Base-by-base conservation (phyloP, 2,113 vertebrate genomes). In the Cynopterus brachyotis region DNA sequence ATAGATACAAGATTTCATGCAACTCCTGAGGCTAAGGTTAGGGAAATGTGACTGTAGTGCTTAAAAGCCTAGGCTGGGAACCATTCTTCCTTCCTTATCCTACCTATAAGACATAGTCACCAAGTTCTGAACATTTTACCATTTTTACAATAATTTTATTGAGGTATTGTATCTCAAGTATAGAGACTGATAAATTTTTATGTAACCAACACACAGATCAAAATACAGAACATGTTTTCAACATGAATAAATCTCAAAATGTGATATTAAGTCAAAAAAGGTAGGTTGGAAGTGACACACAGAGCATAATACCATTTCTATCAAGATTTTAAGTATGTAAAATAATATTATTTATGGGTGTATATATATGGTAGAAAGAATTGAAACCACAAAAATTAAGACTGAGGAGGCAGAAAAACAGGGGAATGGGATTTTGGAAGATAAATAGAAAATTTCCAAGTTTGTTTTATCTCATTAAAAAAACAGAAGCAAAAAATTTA, bases 301-400 rank as follows among this genome's bases (percentile, higher is more conserved):
- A 82, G 53, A 50, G 50, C 64, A 91, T 72, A 30, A 45, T 57
- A 67, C 3, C 19, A 79, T 84, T 78, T 80, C 80, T n/a, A 50
- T 64, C 47, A 87, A 79, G 5, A 72, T 82, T 91, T 92, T 92
- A 92, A 81, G 26, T 9, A 70, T 69, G 57, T 4, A 80, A 94
- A 94, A 80, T 50, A 80, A 45, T 92, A 53, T 47, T 62, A 53
- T 32, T 81, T 24, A 50, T 55, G 11, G 2, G 8, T 42, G n/a
- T 32, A 1, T 53, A 6, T 50, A 76, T 28, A 50, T 73, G 59
- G 32, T 60, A 53, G 83, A 83, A 92, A 88, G 28, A 79, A 96
- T 57, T 76, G 32, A 96, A 96, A 78, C 28, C n/a, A 85, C 32
- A 32, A 62, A 95, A 90, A 89, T 81, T 35, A 86, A 78, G 60